Base-by-base conservation (phyloP, 2,888 invertebrate species). In the Entomobrya multifasciata region DNA sequence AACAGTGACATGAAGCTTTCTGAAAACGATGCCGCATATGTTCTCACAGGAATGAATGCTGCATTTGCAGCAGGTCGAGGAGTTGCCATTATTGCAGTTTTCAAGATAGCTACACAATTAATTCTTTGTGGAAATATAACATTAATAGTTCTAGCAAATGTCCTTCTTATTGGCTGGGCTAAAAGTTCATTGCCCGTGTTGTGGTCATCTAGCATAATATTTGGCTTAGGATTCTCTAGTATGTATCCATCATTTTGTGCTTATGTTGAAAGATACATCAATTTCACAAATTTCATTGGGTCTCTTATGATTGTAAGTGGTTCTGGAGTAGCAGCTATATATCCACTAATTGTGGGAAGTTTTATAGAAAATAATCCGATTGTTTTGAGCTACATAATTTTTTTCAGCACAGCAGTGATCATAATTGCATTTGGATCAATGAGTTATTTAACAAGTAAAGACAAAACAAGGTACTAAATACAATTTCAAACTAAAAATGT, bases 1-100 rank as follows among this genome's bases (percentile, higher is more conserved):
- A 81, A 86, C 36, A 84, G 88, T 55, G 87, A 89, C 27, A 25
- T 90, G 1, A 17, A 72, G 5, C 70, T 90, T 0, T 83, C 88
- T 0, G 88, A 89, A 57, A 87, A 78, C 0, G 57, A 88, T 0
- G 55, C 89, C 5, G 87, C 89, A 4, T 81, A 79, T 13, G 76
- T 89, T 20, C 55, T 90, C 8, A 87, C 89, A 0, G 89, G 88
- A 17, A 74, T 89, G 60, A 89, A 88, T 4, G 88, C 74, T 0
- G 87, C 88, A 0, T 90, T 78, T 76, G 87, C 89, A 5, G 80
- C 79, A 4, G 89, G 90, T 5, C 52, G 90, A 25, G 70, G 57
- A 5, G 22, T 84, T 15, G 88, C 89, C n/a, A 88, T 89, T 17
- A n/a, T 88, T 11, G 30, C 87, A 0, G 85, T 90, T 20, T 82